phyloP scores from a whole-genome alignment of 2,888 invertebrate genomes.

The Monoplex corrugatus region DNA sequence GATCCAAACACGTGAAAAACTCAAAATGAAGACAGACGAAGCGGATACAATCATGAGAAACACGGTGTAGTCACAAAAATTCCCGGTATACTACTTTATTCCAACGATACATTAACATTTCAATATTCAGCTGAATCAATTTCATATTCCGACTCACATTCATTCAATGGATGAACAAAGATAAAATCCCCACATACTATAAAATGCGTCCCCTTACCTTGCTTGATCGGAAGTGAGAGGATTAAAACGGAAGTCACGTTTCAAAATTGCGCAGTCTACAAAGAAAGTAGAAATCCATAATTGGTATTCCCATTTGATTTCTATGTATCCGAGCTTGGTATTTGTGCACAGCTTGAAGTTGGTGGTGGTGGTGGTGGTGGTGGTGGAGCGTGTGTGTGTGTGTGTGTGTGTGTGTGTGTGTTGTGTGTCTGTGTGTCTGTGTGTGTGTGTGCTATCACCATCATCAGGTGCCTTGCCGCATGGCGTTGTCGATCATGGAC shows the following conservation, averaged over 20 bases:
- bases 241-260: constrained; percentile 9
- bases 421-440: too few species aligned
- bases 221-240: neutral
- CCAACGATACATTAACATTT: neutral
- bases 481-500: too few species aligned
- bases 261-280: neutral
- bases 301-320: too few species aligned
- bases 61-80: too few species aligned
- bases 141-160: neutral
- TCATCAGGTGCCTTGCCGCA: too few species aligned
- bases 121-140: neutral
- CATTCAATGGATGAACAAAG: neutral
- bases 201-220: neutral
- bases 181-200: neutral
- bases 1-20: constrained; percentile 18
- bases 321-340: too few species aligned
- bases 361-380: neutral
- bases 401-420: too few species aligned
- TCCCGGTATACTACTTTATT: too few species aligned
- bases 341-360: neutral
- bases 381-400: too few species aligned
- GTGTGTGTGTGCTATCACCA: too few species aligned
- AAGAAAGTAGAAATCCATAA: neutral
- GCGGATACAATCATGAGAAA: too few species aligned
- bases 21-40: too few species aligned